Base-by-base conservation (phyloP, 2,797 vertebrate species). In the Acanthurus leucopareius region DNA sequence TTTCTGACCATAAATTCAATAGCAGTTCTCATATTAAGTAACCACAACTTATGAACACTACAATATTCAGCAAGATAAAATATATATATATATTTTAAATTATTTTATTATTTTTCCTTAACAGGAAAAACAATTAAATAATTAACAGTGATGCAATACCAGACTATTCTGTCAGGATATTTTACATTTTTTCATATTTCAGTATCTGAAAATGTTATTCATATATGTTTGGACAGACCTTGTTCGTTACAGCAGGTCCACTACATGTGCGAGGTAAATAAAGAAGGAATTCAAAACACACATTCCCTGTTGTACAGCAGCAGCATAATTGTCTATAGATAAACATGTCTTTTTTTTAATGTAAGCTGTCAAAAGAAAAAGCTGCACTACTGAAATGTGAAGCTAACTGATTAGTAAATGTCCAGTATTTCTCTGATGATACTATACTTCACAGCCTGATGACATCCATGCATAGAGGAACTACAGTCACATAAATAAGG, bases 321-420 rank as follows among this genome's bases (percentile, higher is more conserved):
- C 16, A 25, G 3, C 2, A 51, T 35, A 16, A 20, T 22, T 19
- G 5, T 14, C 5, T 56, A 20, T 42, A 35, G 19, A 20, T 49
- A 60, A 67, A 63, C 4, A 11, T 62, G 14, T 28, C 54, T 25
- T 51, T 47, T 22, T 47, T 4, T 20, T 19, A 28, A 32, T 8
- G 15, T 51, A 20, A 72, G 10, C 28, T 60, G n/a, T 20, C 19
- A 75, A 64, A 64, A 65, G 69, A n/a, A 81, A 68, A 59, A 13
- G 25, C 10, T 38, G 56, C 64, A 25, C 16, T 2, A 15, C 49
- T n/a, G 4, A 28, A 54, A 62, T 48, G 17, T 35, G 16, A 75
- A 54, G 6, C 22, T 49, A 57, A 57, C 35, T 56, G 4, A 64
- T 13, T 38, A 20, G 3, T 52, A 38, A 59, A 59, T 51, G 51